Base-by-base conservation (phyloP, 2,888 invertebrate species). In the Amiota communis region DNA sequence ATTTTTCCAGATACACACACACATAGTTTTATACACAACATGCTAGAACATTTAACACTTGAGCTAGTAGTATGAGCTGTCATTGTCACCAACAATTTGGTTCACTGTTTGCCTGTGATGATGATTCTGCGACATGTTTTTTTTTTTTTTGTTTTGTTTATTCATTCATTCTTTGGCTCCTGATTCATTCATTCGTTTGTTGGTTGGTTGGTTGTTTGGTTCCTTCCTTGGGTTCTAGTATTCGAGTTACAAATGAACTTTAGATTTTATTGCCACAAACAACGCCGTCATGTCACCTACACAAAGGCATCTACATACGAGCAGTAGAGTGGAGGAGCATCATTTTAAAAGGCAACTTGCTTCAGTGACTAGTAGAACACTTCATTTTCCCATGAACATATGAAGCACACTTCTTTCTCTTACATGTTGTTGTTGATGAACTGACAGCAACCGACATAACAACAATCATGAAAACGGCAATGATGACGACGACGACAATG, bases 251-350 rank as follows among this genome's bases (percentile, higher is more conserved):
- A 68, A 68, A 68, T 68, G 67, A 68, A 68, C 53, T 77, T 69
- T 65, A 69, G 68, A 72, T 78, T 77, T 75, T 72, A 71, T 71
- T 74, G 51, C 71, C 67, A 64, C 63, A 71, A 72, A 73, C 20
- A 15, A 53, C 72, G 70, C 17, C 11, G 23, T 36, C 64, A 46
- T 46, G 15, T 36, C 13, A 47, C 8, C 12, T 36, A 20, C 10
- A 67, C 67, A 70, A 59, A 20, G 59, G 13, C 51, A 70, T 13
- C 13, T 46, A 57, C 53, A 47, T 17, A 51, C 36, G 36, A 36
- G 36, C 6, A 36, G 36, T 36, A 36, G 36, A 36, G 8, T 36
- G 36, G 6, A 36, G 36, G 36, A 36, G 8, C 36, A 36, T 2
- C 36, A 36, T 36, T 36, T 36, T 36, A 36, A 6, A 6, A 36